Evolutionary conservation across 2,113 vertebrate species (phyloP), one percentile per base, ranked within the genome.

Genomic region (Bubalus kerabau): DNA sequence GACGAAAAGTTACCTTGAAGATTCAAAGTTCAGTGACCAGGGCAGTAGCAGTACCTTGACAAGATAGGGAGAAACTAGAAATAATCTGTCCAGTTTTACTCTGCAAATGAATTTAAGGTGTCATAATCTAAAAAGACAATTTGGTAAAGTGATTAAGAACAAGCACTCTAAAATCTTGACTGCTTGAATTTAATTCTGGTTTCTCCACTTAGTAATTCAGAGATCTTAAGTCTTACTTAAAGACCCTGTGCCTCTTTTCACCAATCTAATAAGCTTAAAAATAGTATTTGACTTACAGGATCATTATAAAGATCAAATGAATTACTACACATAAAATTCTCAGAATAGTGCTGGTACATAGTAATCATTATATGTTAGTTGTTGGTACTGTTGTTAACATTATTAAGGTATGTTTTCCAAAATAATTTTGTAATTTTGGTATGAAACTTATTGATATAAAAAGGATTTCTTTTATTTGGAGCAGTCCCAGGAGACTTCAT

Each of bases 331-430:
- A 60, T 80, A 43, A 94, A 88, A 88, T 85, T 12, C 82, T 91
- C 87, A 93, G 52, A 95, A 91, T 32, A 85, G 80, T 87, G 57
- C 46, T 6, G 60, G 4, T 81, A 36, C 14, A 10, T 85, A 89
- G n/a, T 67, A 84, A 64, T 57, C 56, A 76, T 87, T 76, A 82
- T 82, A 54, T 89, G 8, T 88, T 89, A 93, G 40, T 56, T 97
- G 6, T 48, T 96, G 74, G 57, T 93, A 83, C 28, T 94, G 3
- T 82, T 91, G 6, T 74, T 64, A 64, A 64, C 59, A 81, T 95
- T 81, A 81, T 91, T 96, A 74, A 62, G 46, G 16, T 43, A 88
- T 54, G 23, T 59, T 97, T 95, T 95, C 64, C 30, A 84, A 95
- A 96, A 57, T 64, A 91, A 46, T 64, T 19, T 19, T 90, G 5